These are phyloP conservation scores for Drosophila mettleri DNA, from an alignment of 2,888 invertebrate genomes.

Conservation along the genomic window DNA sequence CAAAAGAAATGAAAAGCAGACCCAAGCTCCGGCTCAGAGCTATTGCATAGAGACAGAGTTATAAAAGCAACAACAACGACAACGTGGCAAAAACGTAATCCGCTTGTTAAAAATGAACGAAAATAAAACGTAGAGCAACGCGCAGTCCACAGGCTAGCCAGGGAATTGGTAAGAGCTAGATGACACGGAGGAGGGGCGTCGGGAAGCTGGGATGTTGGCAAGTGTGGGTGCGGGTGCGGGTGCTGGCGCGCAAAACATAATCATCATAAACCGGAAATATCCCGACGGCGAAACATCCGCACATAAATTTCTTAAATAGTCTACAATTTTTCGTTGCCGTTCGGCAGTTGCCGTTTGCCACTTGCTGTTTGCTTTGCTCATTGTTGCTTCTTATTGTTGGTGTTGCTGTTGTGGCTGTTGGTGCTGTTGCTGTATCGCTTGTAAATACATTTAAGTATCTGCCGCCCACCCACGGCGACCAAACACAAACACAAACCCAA, in stretches of 20 bases:
- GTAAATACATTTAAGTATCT: slow-evolving; percentile 78
- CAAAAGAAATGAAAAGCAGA: slow-evolving; percentile 57
- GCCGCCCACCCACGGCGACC: slow-evolving; percentile 41
- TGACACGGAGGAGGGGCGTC: background rate
- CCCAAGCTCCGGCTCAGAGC: slow-evolving; percentile 58
- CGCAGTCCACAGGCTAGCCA: slow-evolving; percentile 19
- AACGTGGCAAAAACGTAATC: slow-evolving; percentile 64
- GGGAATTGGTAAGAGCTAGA: background rate
- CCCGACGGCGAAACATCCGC: slow-evolving; percentile 81
- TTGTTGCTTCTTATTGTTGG: slow-evolving; percentile 35
- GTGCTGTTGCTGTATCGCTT: slow-evolving; percentile 53
- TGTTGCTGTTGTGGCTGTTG: slow-evolving; percentile 29
- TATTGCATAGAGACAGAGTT: slow-evolving; percentile 59
- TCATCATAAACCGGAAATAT: slow-evolving; percentile 82
- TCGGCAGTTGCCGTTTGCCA: slow-evolving; percentile 61
- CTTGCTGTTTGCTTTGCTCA: slow-evolving; percentile 37
- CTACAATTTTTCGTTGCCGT: slow-evolving; percentile 73
- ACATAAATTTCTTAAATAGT: slow-evolving; percentile 82
- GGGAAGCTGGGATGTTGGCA: slow-evolving; percentile 1
- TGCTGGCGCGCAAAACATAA: slow-evolving; percentile 71
- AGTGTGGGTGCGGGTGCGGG: slow-evolving; percentile 35
- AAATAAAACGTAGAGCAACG: slow-evolving; percentile 58
- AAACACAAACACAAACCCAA: slow-evolving; percentile 51
- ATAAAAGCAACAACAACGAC: slow-evolving; percentile 40
- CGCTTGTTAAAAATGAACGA: slow-evolving; percentile 78